Evolutionary conservation across 1,140 invertebrate genomes (phyloP), one percentile per base, ranked within the genome.

Genomic region (Panonychus citri): DNA sequence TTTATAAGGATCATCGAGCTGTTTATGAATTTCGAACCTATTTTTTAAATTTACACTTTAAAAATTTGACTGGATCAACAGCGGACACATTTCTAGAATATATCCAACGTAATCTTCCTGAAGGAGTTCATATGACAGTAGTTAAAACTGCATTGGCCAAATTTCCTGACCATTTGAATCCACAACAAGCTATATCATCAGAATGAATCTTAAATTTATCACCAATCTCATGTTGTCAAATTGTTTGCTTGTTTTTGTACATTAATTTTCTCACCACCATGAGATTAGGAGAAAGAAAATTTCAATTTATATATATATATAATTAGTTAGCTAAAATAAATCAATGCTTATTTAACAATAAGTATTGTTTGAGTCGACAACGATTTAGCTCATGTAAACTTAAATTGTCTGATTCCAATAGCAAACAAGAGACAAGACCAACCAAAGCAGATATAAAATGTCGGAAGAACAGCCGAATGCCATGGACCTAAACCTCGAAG

Each of bases 1-100:
- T 91, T 62, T 81, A 87, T 65, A 95, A 93, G 68, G 95, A 94
- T 62, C 87, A 94, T 68, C 76, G 80, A 66, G 87, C 93, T 0
- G 90, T 96, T 64, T 98, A 98, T 73, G 93, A 98, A 76, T 77
- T 82, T 4, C 76, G 93, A 64, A 97, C 93, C 13, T 87, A 96
- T 69, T 93, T 81, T 68, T 76, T 79, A 57, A 82, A 83, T 64
- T 74, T 95, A 62, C 77, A 70, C 60, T 60, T 71, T 7, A 66
- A 80, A 59, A 75, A 80, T 62, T 65, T 98, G 3, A 98, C 94
- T 2, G 88, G 86, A 21, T 94, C 89, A 10, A 97, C 93, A 24
- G 81, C 88, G 50, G 85, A 89, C 61, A 96, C 93, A 24, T 88
- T 86, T 69, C 71, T 98, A 28, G 94, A 98, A 70, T 98, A 98